Evolutionary conservation across 2,113 vertebrate genomes (phyloP).

Genomic region (Rhynchopsitta pachyrhyncha): DNA sequence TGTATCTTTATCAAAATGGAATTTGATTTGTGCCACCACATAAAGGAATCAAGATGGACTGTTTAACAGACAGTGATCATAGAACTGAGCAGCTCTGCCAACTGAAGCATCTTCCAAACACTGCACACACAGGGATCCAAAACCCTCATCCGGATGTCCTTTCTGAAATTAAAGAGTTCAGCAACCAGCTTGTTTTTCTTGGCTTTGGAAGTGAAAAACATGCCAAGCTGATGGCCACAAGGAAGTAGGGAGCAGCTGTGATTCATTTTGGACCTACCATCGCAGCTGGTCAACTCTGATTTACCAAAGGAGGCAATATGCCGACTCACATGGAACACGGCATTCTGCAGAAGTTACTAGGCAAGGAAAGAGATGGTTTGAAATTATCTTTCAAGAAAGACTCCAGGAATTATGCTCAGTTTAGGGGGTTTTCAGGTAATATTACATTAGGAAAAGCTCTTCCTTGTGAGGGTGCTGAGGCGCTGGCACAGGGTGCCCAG

Average conservation of each 20-base stretch:
- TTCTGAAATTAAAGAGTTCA: background rate
- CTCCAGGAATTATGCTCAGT: background rate
- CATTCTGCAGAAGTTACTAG: fast-evolving
- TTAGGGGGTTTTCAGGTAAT: background rate
- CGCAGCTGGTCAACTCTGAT: fast-evolving
- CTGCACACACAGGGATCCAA: background rate
- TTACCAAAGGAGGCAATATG: background rate
- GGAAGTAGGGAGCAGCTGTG: background rate
- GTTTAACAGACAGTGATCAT: fast-evolving
- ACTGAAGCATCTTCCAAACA: background rate
- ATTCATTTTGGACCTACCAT: background rate
- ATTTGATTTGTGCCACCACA: background rate
- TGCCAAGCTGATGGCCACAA: background rate
- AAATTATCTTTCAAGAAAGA: background rate
- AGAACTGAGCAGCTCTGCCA: background rate
- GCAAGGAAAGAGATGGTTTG: background rate
- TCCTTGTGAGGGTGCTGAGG: background rate
- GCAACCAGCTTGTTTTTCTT: background rate
- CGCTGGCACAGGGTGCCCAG: background rate
- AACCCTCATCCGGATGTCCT: background rate
- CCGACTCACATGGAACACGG: fast-evolving
- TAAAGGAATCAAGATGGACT: background rate
- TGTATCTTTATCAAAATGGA: background rate
- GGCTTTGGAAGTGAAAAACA: background rate
- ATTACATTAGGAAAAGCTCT: background rate